Evolutionary conservation across 2,797 vertebrate genomes (phyloP).

Genomic region (Chiloscyllium punctatum): DNA sequence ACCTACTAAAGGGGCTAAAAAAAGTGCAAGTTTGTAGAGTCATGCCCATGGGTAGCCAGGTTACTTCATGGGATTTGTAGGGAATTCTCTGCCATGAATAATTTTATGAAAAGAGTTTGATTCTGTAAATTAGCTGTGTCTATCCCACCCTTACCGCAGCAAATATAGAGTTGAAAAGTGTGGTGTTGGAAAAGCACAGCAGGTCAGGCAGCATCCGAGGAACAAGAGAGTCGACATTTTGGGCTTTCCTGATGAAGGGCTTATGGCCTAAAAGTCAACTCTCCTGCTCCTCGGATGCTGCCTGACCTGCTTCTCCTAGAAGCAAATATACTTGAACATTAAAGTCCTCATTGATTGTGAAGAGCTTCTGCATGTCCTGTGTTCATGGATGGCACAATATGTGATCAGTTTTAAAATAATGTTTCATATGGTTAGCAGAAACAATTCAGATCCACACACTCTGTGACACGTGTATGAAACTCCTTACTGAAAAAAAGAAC

Average conservation of each 20-base stretch:
- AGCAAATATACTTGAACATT: neutral
- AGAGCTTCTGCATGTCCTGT: neutral
- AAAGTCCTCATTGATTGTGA: neutral
- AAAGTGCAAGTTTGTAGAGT: neutral
- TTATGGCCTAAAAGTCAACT: too few relatives aligned
- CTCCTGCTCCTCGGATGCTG: too few relatives aligned
- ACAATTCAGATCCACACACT: neutral
- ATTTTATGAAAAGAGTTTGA: neutral
- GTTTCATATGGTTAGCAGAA: neutral
- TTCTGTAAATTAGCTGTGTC: neutral
- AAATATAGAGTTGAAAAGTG: neutral
- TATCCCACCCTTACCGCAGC: neutral
- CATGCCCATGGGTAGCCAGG: neutral
- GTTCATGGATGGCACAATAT: neutral
- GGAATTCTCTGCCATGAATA: neutral
- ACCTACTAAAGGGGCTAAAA: neutral
- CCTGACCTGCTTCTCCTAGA: too few relatives aligned
- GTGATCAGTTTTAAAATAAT: neutral
- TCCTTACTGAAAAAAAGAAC: neutral
- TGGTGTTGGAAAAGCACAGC: too few relatives aligned
- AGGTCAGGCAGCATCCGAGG: too few relatives aligned
- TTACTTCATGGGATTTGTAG: neutral
- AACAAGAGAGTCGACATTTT: too few relatives aligned
- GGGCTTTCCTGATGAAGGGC: too few relatives aligned
- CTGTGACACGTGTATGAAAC: neutral